A percentile compares a stretch with the other conserved stretches of the same genome.
These are phyloP conservation scores for Drosophila sechellia DNA, from an alignment of 1,140 invertebrate species.

Conservation along the genomic window DNA sequence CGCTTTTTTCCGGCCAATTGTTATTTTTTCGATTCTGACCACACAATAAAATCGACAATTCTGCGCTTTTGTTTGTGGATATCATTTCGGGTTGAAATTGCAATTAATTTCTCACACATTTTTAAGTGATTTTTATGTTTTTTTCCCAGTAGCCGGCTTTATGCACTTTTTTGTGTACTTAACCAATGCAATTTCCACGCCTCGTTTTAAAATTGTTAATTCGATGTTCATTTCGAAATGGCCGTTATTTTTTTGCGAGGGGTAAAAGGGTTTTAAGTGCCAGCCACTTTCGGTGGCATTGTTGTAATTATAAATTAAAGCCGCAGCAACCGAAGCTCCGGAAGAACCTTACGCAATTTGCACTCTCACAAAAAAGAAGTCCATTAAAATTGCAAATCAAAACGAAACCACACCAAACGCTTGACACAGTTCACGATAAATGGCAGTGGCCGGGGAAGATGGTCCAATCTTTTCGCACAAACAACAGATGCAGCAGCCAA, in stretches of 20 bases:
- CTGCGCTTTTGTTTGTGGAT: conserved; percentile 62
- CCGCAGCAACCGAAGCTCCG: conserved; percentile 14
- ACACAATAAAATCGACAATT: conserved; percentile 46
- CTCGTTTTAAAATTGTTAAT: conserved; percentile 54
- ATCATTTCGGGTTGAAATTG: conserved; percentile 67
- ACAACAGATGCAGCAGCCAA: conserved; percentile 50
- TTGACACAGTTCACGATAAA: conserved; percentile 64
- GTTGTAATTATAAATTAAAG: conserved; percentile 44
- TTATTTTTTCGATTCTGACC: conserved; percentile 22
- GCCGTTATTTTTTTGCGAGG: not conserved
- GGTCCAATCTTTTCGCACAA: conserved; percentile 57
- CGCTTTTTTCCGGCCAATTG: conserved; percentile 16
- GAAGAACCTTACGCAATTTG: conserved; percentile 26
- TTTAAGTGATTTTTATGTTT: conserved; percentile 58
- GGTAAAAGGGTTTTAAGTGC: conserved; percentile 36
- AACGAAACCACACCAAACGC: conserved; percentile 43
- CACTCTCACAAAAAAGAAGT: conserved; percentile 16
- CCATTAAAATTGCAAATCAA: conserved; percentile 56
- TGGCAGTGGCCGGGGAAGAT: conserved; percentile 7
- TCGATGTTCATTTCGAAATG: conserved; percentile 26
- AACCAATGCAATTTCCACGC: conserved; percentile 48
- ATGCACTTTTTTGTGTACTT: conserved; percentile 22
- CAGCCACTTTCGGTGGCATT: conserved; percentile 34
- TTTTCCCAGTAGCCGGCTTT: conserved; percentile 11
- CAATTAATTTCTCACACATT: conserved; percentile 77